Evolutionary conservation across 1,140 invertebrate genomes (phyloP), one percentile per base, ranked within the genome.

Genomic region (Saccostrea echinata): DNA sequence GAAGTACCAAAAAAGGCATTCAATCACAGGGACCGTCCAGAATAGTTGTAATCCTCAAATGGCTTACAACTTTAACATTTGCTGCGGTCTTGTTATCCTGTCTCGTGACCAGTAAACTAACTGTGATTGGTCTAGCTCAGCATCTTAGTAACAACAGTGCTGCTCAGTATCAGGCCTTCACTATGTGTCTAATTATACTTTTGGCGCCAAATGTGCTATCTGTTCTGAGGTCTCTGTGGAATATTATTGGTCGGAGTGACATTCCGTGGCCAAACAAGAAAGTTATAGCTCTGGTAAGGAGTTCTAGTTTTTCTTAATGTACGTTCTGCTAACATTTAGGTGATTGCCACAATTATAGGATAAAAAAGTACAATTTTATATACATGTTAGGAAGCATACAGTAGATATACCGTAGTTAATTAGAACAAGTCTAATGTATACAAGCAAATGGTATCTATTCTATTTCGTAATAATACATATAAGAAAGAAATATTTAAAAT

Each of bases 41-140:
- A 86, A 9, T 57, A 18, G 53, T 89, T 2, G 85, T 89, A 16
- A 68, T 86, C 0, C 68, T 64, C 9, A 89, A 89, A 84, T 89
- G 88, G 88, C 2, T 86, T 1, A 82, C 57, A 0, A 89, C 88
- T 13, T 24, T 86, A 3, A 33, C 84, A 13, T 80, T 86, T 33
- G 88, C 61, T 33, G 64, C 51, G 1, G 27, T 89, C 11, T 55
- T 86, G 24, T 68, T 89, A 2, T n/a, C 35, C 0, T 84, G 81
- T n/a, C 13, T 89, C 1, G 82, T 84, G 27, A 21, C 35, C 8
- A 86, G 85, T 84, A 89, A 86, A 80, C 21, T 89, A 6, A 64
- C 85, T 4, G 21, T 84, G 3, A 64, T 89, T 24, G 85, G 82
- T 51, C 35, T 86, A 71, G 81, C 82, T 12, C 51, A 64, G 1